Evolutionary conservation across 2,797 vertebrate genomes (phyloP).

Genomic region (Vultur gryphus): DNA sequence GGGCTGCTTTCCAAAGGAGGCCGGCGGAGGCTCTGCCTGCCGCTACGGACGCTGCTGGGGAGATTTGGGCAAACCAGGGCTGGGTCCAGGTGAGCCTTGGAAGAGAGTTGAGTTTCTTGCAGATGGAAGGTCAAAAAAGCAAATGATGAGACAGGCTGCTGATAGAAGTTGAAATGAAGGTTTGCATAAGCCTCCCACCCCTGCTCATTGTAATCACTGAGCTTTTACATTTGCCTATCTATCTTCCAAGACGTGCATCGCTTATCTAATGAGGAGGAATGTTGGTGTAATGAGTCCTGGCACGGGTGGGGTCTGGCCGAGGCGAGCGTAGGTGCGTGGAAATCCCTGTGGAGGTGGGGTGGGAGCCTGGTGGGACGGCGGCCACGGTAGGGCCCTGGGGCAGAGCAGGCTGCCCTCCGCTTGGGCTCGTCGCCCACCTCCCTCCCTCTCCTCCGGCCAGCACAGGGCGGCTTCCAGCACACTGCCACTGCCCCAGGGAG

Average conservation of each 20-base stretch:
- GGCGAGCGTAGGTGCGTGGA: background rate
- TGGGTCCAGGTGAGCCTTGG: background rate
- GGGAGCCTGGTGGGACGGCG: background rate
- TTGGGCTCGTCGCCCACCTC: background rate
- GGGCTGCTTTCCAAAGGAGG: background rate
- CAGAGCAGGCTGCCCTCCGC: too few species aligned
- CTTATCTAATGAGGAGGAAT: background rate
- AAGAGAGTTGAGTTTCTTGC: background rate
- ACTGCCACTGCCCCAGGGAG: background rate
- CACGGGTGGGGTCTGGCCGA: fast-evolving
- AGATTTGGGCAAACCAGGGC: background rate
- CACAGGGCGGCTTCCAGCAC: background rate
- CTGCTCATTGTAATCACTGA: background rate
- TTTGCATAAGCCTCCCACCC: background rate
- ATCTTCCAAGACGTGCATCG: background rate
- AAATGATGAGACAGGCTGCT: background rate
- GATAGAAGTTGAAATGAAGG: background rate
- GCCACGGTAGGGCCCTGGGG: fast-evolving
- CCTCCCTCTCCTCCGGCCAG: background rate
- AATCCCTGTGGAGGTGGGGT: background rate
- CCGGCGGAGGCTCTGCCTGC: background rate
- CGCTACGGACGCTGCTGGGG: fast-evolving
- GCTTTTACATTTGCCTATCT: background rate
- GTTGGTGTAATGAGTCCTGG: background rate
- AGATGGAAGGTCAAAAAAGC: background rate